Evolutionary conservation across 1,140 invertebrate genomes (phyloP).

Genomic region (Scaptodrosophila lebanonensis): DNA sequence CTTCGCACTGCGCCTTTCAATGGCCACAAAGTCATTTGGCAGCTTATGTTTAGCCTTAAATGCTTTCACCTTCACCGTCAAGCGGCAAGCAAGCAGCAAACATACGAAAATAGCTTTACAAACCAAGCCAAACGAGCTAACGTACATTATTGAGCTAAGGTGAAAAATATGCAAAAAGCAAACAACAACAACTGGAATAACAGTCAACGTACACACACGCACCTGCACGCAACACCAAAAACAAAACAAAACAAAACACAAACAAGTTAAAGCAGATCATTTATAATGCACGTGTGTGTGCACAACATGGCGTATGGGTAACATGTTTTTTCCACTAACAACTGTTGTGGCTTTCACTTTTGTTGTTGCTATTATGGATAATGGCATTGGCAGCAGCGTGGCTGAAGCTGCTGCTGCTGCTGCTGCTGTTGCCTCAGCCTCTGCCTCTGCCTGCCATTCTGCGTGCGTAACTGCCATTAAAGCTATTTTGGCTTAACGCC

Average conservation of each 20-base stretch:
- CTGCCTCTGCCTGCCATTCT: conserved; percentile 23
- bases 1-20: conserved; percentile 27
- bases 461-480: conserved; percentile 59
- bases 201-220: conserved; percentile 7
- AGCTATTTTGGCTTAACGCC: conserved; percentile 54
- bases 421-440: conserved; percentile 8
- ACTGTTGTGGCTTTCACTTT: conserved; percentile 34
- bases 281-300: conserved; percentile 53
- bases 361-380: conserved; percentile 29
- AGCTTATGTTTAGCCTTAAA: conserved; percentile 46
- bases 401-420: conserved; percentile 5
- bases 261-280: conserved; percentile 47
- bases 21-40: conserved; percentile 68
- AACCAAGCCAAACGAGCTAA: conserved; percentile 1
- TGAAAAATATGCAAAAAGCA: conserved; percentile 54
- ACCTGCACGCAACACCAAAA: conserved; percentile 11
- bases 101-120: not conserved
- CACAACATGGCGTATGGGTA: conserved; percentile 63
- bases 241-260: too few relatives aligned
- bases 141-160: conserved; percentile 41
- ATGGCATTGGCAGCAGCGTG: conserved; percentile 19
- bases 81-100: conserved; percentile 18
- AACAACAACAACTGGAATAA: conserved; percentile 29
- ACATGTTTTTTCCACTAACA: conserved; percentile 46
- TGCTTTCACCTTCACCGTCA: conserved; percentile 10